Base-by-base conservation (phyloP, 2,888 invertebrate species). In the Lypha dubia region DNA sequence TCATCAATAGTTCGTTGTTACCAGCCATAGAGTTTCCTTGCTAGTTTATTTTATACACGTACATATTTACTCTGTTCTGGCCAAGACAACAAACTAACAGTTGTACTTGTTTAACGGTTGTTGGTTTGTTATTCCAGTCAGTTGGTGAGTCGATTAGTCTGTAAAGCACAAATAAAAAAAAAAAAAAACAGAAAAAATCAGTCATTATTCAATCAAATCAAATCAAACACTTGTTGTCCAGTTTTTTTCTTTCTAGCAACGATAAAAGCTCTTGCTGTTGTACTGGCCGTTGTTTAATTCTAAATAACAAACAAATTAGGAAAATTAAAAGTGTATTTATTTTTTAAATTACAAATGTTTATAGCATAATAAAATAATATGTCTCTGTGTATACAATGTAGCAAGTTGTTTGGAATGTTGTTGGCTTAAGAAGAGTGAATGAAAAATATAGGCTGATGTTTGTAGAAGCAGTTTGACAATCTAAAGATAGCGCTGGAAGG, bases 131-230 rank as follows among this genome's bases (percentile, higher is more conserved):
- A 3, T 24, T n/a, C n/a, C 1, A 38, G 65, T 58, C 46, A 51
- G 46, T 28, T 46, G 35, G 35, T 49, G 51, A 4, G 63, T 38
- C 28, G 56, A 32, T 49, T 79, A 63, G 68, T 60, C 62, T 35
- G 11, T 75, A 35, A 51, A 53, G 49, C 17, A 35, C 35, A 35
- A 13, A 13, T 22, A n/a, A 24, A 11, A 38, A 11, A 35, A 60
- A 35, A 13, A 13, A 38, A n/a, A 24, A 11, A 38, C 38, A 28
- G 24, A 35, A 35, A 79, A 77, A 76, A 68, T 77, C 73, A 77
- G 28, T 84, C 80, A 80, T 80, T 80, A 74, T 84, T 84, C 68
- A 84, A 81, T 84, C 84, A 81, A 80, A 81, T 84, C 84, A 81
- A 80, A 84, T 80, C 49, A 76, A 80, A 84, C 84, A 84, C 84